Percentiles rank a stretch among this genome's conserved stretches.
Conservation (phyloP, 2,797 vertebrate species). For the Pelodytes ibericus region DNA sequence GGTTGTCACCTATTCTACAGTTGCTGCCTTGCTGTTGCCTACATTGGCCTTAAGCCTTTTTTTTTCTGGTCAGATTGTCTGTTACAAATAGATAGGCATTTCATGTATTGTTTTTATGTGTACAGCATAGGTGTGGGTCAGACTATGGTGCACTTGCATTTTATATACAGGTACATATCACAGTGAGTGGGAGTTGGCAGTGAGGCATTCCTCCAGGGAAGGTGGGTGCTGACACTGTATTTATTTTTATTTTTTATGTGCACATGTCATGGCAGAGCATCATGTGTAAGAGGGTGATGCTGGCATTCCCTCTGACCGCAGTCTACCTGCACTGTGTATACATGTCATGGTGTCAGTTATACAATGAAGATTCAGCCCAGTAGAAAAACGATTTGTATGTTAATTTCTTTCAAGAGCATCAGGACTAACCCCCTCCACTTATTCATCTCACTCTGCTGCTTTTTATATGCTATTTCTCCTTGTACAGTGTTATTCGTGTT, state of each 20-base stretch:
- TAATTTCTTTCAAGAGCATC: not conserved
- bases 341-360: slow-evolving; percentile 25
- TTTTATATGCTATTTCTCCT: not conserved
- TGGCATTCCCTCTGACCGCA: not conserved
- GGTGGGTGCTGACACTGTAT: not conserved
- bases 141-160: not conserved
- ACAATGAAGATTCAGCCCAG: slow-evolving; percentile 33
- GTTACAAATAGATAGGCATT: no score
- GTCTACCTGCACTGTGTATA: not conserved
- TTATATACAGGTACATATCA: no score
- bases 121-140: no score
- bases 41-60: no score
- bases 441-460: slow-evolving; percentile 8
- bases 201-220: not conserved
- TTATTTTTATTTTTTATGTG: not conserved
- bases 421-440: not conserved
- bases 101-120: no score
- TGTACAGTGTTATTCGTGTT: not conserved
- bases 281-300: not conserved
- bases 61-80: no score
- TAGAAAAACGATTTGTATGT: slow-evolving; percentile 45
- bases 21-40: no score
- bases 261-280: no score
- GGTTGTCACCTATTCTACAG: no score
- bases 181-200: no score